These are phyloP conservation scores for Tetragnatha montana DNA, from an alignment of 2,888 invertebrate species.

Conservation along the genomic window DNA sequence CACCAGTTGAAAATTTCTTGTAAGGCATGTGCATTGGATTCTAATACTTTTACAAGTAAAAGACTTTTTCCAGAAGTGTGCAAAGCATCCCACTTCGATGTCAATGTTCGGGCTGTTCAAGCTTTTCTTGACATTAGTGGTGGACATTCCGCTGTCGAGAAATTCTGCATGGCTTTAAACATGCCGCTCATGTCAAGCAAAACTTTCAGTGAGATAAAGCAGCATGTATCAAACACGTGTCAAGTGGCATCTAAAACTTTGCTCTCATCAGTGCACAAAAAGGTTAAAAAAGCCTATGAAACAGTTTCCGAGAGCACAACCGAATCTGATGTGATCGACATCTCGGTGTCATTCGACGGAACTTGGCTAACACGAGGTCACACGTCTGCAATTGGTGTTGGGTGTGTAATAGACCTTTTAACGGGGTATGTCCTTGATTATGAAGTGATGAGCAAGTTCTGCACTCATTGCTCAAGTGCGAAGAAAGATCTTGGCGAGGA, in stretches of 20 bases:
- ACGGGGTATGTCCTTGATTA: not conserved
- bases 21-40: too few relatives aligned
- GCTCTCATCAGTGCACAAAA: not conserved
- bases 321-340: not conserved
- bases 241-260: not conserved
- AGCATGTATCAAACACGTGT: not conserved
- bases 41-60: too few relatives aligned
- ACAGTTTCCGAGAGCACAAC: not conserved
- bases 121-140: constrained; percentile 1
- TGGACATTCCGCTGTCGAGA: not conserved
- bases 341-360: constrained; percentile 11
- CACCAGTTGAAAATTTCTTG: too few relatives aligned
- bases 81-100: not conserved
- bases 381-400: constrained; percentile 16
- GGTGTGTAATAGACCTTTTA: constrained; percentile 10
- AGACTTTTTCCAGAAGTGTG: too few relatives aligned
- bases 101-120: constrained; percentile 17
- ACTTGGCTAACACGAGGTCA: constrained; percentile 30
- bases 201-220: not conserved
- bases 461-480: not conserved
- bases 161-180: constrained; percentile 17
- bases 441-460: constrained; percentile 8
- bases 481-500: constrained; percentile 1
- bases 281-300: not conserved
- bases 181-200: not conserved